Conservation (phyloP, 2,797 vertebrate species). For the Notolabrus celidotus region DNA sequence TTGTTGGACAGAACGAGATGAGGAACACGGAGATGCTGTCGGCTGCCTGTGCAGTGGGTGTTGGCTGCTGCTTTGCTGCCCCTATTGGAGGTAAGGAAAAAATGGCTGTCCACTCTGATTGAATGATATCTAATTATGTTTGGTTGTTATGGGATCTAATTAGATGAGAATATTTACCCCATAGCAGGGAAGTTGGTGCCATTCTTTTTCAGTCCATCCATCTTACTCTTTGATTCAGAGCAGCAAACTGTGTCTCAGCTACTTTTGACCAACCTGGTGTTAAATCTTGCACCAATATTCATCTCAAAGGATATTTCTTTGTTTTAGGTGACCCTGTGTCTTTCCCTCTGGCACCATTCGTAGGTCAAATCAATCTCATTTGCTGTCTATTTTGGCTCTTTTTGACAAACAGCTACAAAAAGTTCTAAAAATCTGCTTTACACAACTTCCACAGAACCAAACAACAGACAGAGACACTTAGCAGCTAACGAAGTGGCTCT, state of each 20-base stretch:
- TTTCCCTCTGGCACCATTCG: not conserved
- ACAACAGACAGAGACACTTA: not conserved
- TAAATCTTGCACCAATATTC: not conserved
- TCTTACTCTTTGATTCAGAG: slow-evolving; percentile 21
- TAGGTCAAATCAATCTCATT: not conserved
- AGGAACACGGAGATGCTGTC: slow-evolving; percentile 99
- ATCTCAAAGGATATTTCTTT: not conserved
- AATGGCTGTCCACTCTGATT: slow-evolving; percentile 27
- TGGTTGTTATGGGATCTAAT: slow-evolving; percentile 51
- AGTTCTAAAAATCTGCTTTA: not conserved
- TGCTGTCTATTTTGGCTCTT: not conserved
- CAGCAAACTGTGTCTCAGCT: slow-evolving; percentile 1
- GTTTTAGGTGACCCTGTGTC: slow-evolving; percentile 9
- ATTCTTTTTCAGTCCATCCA: slow-evolving; percentile 26
- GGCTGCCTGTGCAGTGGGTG: slow-evolving; percentile 95
- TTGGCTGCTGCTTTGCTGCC: slow-evolving; percentile 98
- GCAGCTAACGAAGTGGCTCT: not conserved
- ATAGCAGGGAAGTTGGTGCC: slow-evolving; percentile 5
- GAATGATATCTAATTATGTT: slow-evolving; percentile 46
- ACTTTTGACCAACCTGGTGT: not conserved
- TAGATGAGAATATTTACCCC: slow-evolving; percentile 33
- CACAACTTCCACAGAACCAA: not conserved
- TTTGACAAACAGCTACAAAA: not conserved
- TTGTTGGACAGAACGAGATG: slow-evolving; percentile 90
- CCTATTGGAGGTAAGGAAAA: slow-evolving; percentile 95